Evolutionary conservation across 2,113 vertebrate genomes (phyloP), one percentile per base, ranked within the genome.

Genomic region (Podarcis cretensis): DNA sequence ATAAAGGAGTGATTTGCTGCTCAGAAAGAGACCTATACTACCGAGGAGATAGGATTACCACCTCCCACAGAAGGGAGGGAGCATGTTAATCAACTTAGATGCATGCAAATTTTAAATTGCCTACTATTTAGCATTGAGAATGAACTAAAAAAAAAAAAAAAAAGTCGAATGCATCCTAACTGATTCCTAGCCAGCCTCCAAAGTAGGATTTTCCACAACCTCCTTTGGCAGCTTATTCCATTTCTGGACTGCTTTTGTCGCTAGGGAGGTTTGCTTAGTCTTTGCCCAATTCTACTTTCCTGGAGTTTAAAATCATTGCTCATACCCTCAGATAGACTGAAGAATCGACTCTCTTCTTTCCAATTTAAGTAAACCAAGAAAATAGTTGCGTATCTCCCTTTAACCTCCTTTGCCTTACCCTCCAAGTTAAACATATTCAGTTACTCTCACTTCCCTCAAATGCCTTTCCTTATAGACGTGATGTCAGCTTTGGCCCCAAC

Each of bases 21-120:
- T 57, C 48, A 74, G 43, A 74, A 84, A 74, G 43, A 74, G 69
- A 35, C 69, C 69, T 74, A 35, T 74, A 57, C 83, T 57, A 84
- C 83, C 35, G 69, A 54, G 69, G n/a, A 74, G 30, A 48, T 84
- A 57, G 83, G 83, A 84, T 84, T 84, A 74, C 48, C 83, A 84
- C 69, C 83, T 74, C 83, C 68, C 83, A 71, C 68, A 74, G 69
- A 84, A 84, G 35, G 35, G 5, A 57, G n/a, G 35, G 35, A 2
- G 48, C 48, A 74, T 57, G 69, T 57, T 84, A 84, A 84, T 84
- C 83, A n/a, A 35, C 69, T 84, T 74, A 84, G 59, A 84, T 35
- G 69, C 43, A 84, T 84, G 43, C 30, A 84, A 57, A 84, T 74
- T 74, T 74, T 84, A 73, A 73, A 74, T 74, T 54, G 66, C 82